Evolutionary conservation across 2,888 invertebrate genomes (phyloP), one percentile per base, ranked within the genome.

Genomic region (Aphidius colemani): DNA sequence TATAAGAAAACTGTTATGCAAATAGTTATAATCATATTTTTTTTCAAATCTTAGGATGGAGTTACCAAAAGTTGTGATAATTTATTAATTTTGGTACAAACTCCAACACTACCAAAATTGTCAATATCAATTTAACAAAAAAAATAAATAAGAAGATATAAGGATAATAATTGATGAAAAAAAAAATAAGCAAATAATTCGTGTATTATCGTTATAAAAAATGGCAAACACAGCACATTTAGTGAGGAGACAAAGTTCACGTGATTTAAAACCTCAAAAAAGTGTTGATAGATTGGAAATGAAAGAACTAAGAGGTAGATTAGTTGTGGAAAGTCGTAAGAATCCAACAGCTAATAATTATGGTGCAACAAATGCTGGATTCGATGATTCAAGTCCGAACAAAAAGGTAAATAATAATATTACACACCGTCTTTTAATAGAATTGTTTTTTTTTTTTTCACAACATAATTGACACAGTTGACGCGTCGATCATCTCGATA

Each of bases 181-280:
- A 55, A 39, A 10, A 55, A 7, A 41, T 18, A 30, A 61, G 30
- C 41, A 61, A 71, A 57, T 63, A 44, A 63, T 61, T 64, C 53
- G 30, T 30, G 0, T 2, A 30, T 30, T 30, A 30, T 30, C 30
- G 30, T 30, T 30, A 30, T 30, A 44, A 71, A 84, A 83, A 75
- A 94, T 95, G 95, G 94, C 95, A 77, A 95, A 95, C 83, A 93
- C 94, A 73, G 94, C 94, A 63, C 95, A 95, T 84, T 86, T 95
- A 79, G 89, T 94, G 78, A 88, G 95, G 72, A 88, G 95, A 63
- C 95, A 95, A 83, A 94, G 94, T 82, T 94, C 94, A 65, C 87
- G 94, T 71, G 94, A 95, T 77, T 86, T 94, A 55, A 89, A 90
- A 77, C 85, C 86, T 50, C 93, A 94, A 82, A 88, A 91, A 69